Base-by-base conservation (phyloP, 1,140 invertebrate species). In the Drosophila asahinai region DNA sequence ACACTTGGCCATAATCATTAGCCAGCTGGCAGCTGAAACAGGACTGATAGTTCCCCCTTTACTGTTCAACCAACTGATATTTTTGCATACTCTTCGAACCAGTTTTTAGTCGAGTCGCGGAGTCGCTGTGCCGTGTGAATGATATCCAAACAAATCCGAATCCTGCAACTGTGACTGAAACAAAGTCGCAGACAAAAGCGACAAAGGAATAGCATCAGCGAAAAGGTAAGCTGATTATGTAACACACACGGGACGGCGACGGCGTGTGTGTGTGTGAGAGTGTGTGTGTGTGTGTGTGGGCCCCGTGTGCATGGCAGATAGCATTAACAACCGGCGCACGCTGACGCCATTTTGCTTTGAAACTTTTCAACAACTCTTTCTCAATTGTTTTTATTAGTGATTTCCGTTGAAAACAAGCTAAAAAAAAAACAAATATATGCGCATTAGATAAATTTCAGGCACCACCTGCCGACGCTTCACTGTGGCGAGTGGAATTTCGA, bases 291-390 rank as follows among this genome's bases (percentile, higher is more conserved):
- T 61, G 36, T 42, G 40, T 19, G n/a, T 15, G 36, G 22, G 15
- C 19, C 68, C 60, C 38, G 45, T 76, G 81, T 80, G 61, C 25
- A 30, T 55, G 48, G 49, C 59, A 67, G 77, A 87, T 89, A 83
- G 83, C 77, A 78, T 89, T 84, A 84, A 89, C 60, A 80, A 64
- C 73, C 40, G 64, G 57, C 77, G 62, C 80, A 80, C 49, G 68
- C 77, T 90, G 81, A 81, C 81, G 84, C 86, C 84, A 89, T 84
- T 89, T 89, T 84, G 86, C 79, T 89, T 90, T 64, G 60, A 64
- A 90, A 90, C 84, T 89, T 89, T 90, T 89, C 84, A 90, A 84
- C 86, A 89, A 73, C 77, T 81, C 77, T 77, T 89, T 83, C 62
- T 30, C 66, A 84, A 80, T 75, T 70, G 74, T 81, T 89, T 90